Evolutionary conservation across 2,888 invertebrate species (phyloP).

Genomic region (Mythimna pallens): DNA sequence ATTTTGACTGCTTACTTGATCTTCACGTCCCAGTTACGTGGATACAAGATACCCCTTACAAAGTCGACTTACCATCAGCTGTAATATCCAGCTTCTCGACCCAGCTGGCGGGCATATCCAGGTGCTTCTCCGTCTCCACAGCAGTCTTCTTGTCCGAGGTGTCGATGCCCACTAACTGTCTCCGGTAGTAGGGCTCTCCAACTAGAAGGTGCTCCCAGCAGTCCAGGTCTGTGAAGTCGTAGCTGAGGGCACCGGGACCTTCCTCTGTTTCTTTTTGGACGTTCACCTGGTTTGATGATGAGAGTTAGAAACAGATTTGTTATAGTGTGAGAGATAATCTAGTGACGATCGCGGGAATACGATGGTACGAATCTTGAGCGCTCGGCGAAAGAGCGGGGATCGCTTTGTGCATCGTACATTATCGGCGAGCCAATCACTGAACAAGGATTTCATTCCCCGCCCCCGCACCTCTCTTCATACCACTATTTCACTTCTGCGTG

Average conservation of each 20-base stretch:
- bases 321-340: no score
- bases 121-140: slow-evolving; percentile 92
- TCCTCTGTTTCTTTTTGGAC: slow-evolving; percentile 79
- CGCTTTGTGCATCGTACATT: no score
- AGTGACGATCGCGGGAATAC: no score
- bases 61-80: slow-evolving; percentile 82
- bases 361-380: no score
- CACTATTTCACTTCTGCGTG: no score
- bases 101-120: slow-evolving; percentile 95
- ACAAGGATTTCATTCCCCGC: no score
- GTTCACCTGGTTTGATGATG: slow-evolving; percentile 67
- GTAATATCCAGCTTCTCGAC: slow-evolving; percentile 92
- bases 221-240: slow-evolving; percentile 90
- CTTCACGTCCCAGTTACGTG: no score
- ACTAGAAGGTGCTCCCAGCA: slow-evolving; percentile 94
- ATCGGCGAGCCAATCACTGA: no score
- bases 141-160: slow-evolving; percentile 81
- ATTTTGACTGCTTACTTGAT: no score
- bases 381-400: no score
- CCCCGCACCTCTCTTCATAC: no score
- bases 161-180: slow-evolving; percentile 89
- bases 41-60: no score
- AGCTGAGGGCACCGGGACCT: slow-evolving; percentile 89
- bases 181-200: slow-evolving; percentile 91
- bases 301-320: neutral